phyloP scores from a whole-genome alignment of 1,140 invertebrate genomes.

The Colletes gigas region DNA sequence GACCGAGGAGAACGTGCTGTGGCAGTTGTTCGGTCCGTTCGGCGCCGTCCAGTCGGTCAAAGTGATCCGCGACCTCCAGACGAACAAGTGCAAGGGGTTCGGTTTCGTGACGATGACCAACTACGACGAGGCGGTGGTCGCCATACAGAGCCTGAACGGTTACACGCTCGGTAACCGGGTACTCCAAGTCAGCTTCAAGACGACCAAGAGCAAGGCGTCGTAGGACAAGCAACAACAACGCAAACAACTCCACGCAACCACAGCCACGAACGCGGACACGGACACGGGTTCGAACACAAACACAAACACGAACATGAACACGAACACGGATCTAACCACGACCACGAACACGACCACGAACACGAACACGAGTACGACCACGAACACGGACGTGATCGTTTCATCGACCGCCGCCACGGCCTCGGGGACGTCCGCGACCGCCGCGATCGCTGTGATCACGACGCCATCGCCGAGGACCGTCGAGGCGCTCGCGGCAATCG shows the following conservation, averaged over 20 bases:
- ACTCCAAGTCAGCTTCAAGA: slow-evolving; percentile 99
- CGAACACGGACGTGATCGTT: background rate
- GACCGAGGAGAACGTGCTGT: slow-evolving; percentile 98
- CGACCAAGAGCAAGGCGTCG: slow-evolving; percentile 95
- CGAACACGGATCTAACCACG: too few species aligned
- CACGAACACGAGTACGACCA: too few species aligned
- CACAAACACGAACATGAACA: too few species aligned
- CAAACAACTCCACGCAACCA: too few species aligned
- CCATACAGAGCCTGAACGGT: slow-evolving; percentile 98
- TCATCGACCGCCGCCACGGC: background rate
- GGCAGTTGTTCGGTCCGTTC: slow-evolving; percentile 99
- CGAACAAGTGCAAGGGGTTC: slow-evolving; percentile 99
- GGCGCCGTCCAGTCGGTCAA: slow-evolving; percentile 99
- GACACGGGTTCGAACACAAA: too few species aligned
- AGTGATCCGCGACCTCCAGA: slow-evolving; percentile 97
- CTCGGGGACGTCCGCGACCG: background rate
- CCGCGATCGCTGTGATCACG: too few species aligned
- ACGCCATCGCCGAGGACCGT: too few species aligned
- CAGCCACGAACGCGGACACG: background rate
- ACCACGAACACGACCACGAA: too few species aligned
- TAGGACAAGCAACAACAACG: slow-evolving; percentile 80
- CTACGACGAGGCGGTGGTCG: slow-evolving; percentile 98
- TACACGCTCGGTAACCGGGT: slow-evolving; percentile 98
- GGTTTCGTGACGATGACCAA: slow-evolving; percentile 99
- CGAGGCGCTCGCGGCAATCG: too few species aligned